Base-by-base conservation (phyloP, 2,888 invertebrate genomes). In the Clivina fossor region DNA sequence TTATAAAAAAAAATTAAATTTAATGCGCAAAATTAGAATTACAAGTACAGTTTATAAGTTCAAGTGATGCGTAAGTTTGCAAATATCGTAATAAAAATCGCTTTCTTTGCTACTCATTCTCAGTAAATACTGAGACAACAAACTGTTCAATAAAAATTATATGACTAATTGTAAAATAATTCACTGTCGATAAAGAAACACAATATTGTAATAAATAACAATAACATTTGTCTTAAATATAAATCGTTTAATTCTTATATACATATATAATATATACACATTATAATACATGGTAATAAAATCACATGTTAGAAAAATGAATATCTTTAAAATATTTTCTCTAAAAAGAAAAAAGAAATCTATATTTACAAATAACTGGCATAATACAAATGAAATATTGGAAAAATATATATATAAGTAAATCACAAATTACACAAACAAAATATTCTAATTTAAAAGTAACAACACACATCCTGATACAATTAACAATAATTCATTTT, bases 391-490 rank as follows among this genome's bases (percentile, higher is more conserved):
- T 44, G 18, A 28, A 50, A 50, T 15, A 33, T 15, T 19, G 15
- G 26, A 38, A 38, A 35, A 33, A 33, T 33, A 3, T 30, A n/a
- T 4, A 33, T 16, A 33, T 3, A 32, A 32, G 8, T 9, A 46
- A 46, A 46, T 32, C 7, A 48, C 11, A 22, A 24, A 47, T 47
- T 13, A 50, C 28, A 37, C 16, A 46, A n/a, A 30, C 30, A 30
- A 9, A 40, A 40, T 8, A 7, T n/a, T 40, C 16, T 38, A 28
- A 54, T 19, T 40, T 47, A 55, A 55, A 47, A 55, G 55, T 55
- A 55, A 55, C 55, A 55, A 47, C 55, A 55, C 47, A 55, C 55
- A 55, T 55, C 55, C 46, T 55, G 46, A 35, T 26, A n/a, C n/a
- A n/a, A n/a, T n/a, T n/a, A n/a, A 38, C 20, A 46, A 30, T 20